Percentiles rank a stretch among this genome's conserved stretches.
These are phyloP conservation scores for Sceloporus undulatus DNA, from an alignment of 2,113 vertebrate genomes.

Conservation along the genomic window DNA sequence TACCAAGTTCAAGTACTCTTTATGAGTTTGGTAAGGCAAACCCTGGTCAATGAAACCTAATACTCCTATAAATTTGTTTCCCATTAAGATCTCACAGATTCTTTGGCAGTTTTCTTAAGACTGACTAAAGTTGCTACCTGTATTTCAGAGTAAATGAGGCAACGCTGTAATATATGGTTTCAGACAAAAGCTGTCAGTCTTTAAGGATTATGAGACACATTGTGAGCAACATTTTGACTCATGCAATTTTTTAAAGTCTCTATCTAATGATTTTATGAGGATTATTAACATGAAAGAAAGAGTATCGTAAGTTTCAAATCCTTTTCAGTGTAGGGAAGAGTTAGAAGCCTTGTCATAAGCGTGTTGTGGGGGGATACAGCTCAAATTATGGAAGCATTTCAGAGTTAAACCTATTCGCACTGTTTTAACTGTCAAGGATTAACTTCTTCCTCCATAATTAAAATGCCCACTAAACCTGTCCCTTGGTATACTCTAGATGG, in stretches of 20 bases:
- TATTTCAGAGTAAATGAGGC: neutral
- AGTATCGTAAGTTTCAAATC: too few relatives aligned
- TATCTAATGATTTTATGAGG: neutral
- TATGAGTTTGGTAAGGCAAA: neutral
- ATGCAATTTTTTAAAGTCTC: neutral
- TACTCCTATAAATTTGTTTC: neutral
- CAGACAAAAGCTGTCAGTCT: neutral
- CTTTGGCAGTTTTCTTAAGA: neutral
- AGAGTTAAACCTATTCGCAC: too few relatives aligned
- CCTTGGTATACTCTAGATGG: too few relatives aligned
- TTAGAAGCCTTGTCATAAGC: too few relatives aligned
- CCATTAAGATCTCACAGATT: neutral
- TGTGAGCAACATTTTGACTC: neutral
- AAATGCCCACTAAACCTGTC: too few relatives aligned
- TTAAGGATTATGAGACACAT: neutral
- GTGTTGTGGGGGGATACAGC: too few relatives aligned
- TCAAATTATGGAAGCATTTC: too few relatives aligned
- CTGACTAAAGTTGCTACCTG: neutral
- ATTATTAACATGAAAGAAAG: neutral
- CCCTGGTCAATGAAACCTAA: neutral
- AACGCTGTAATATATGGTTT: neutral
- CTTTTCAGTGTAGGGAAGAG: too few relatives aligned
- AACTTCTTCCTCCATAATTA: too few relatives aligned
- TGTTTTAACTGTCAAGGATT: too few relatives aligned
- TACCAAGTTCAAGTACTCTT: neutral